Evolutionary conservation across 2,888 invertebrate genomes (phyloP), one percentile per base, ranked within the genome.

Genomic region (Platerodrilus igneus): DNA sequence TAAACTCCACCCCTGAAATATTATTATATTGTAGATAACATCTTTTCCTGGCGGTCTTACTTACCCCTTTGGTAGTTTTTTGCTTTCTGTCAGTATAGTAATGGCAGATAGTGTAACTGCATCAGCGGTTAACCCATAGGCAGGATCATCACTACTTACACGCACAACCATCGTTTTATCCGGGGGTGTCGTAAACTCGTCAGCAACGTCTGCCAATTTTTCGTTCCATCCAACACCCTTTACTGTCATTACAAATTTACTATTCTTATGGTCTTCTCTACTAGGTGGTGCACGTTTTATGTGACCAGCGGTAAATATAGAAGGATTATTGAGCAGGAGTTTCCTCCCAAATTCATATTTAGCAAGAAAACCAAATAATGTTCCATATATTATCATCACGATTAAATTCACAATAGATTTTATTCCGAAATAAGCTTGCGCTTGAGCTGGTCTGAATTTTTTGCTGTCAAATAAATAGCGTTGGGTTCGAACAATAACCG

Each of bases 401-500:
- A 83, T 8, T 0, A 81, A 63, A 1, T 64, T 48, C 0, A 76
- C 42, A 17, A 83, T 58, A 1, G 77, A 75, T n/a, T 71, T 68
- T 8, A 60, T 50, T 44, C 46, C 48, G 35, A 62, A 55, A 63
- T 93, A 95, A 0, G 86, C 79, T 21, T 78, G 74, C 63, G 87
- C 74, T 67, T 93, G 91, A 4, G 77, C 77, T 0, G 95, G 94
- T 3, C 90, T 76, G 50, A 77, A 71, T 36, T 82, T 76, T 1
- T 79, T 74, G 1, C 70, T 64, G 23, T 83, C 79, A 60, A 78
- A 82, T 11, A 89, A 74, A 60, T 76, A 77, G 32, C 86, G 76
- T 64, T 95, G 93, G 0, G 90, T 81, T 28, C 95, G 76, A 61
- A 77, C 70, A n/a, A 86, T 79, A 1, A 95, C 81, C 2, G 92